Conservation (phyloP, 2,113 vertebrate genomes). For the Paradoxurus hermaphroditus region DNA sequence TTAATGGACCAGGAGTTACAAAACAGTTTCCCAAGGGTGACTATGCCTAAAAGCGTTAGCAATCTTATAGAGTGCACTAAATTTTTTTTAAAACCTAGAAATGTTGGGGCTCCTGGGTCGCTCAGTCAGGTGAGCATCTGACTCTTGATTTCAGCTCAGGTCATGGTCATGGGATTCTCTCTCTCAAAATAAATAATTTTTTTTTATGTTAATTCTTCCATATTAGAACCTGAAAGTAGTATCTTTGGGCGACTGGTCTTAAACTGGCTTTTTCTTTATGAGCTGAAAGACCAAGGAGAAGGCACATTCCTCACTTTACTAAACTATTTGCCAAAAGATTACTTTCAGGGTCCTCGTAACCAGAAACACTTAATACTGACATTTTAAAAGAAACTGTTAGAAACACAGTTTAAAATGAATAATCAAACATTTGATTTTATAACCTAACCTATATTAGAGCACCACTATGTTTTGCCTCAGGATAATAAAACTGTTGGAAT, state of each 20-base stretch:
- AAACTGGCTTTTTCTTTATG: constrained; percentile 60
- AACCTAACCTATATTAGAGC: constrained; percentile 14
- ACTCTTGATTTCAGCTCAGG: no score
- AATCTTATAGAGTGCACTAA: constrained; percentile 42
- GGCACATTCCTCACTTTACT: constrained; percentile 58
- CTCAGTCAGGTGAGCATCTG: no score
- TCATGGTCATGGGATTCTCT: no score
- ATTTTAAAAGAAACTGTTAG: constrained; percentile 69
- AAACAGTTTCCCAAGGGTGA: constrained; percentile 53
- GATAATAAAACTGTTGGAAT: constrained; percentile 33
- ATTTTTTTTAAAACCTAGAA: constrained; percentile 71
- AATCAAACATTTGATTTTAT: constrained; percentile 61
- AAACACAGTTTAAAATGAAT: constrained; percentile 68
- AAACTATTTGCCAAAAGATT: constrained; percentile 65
- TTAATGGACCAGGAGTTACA: constrained; percentile 51
- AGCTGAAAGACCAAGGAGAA: constrained; percentile 70
- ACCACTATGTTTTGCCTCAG: constrained; percentile 17
- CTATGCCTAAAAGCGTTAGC: constrained; percentile 49
- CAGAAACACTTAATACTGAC: constrained; percentile 71
- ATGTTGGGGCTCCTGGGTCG: not conserved
- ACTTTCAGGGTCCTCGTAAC: constrained; percentile 59
- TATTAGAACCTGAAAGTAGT: constrained; percentile 72
- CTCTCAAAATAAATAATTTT: not conserved
- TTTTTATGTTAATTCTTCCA: constrained; percentile 71
- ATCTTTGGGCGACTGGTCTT: constrained; percentile 57